Percentiles rank a stretch among this genome's conserved stretches.
These are phyloP conservation scores for Eidolon dupreanum DNA, from an alignment of 2,797 vertebrate genomes.

Conservation along the genomic window DNA sequence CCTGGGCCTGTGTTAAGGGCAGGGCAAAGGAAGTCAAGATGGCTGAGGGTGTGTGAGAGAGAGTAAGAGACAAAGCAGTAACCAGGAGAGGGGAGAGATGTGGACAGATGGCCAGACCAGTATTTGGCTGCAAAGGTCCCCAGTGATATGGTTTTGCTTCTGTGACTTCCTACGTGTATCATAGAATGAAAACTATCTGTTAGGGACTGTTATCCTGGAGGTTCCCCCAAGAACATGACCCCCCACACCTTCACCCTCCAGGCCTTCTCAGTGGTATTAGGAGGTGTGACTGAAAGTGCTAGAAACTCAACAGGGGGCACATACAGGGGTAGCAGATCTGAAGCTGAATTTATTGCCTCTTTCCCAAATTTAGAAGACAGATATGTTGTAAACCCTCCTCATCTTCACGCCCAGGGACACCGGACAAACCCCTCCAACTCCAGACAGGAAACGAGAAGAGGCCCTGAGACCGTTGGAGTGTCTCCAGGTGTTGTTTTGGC, in stretches of 20 bases:
- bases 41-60: background rate
- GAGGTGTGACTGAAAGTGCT: constrained; percentile 54
- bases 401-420: constrained; percentile 25
- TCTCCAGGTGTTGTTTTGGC: constrained; percentile 54
- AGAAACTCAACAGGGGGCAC: constrained; percentile 37
- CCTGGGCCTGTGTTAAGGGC: background rate
- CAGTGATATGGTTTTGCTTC: background rate
- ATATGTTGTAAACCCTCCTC: constrained; percentile 61
- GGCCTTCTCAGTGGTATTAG: background rate
- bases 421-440: constrained; percentile 22
- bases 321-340: constrained; percentile 57
- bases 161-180: background rate
- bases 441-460: constrained; percentile 63
- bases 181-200: constrained; percentile 30
- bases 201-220: constrained; percentile 36
- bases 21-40: background rate
- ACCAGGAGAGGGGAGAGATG: background rate
- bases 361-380: constrained; percentile 59
- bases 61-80: background rate
- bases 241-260: constrained; percentile 24
- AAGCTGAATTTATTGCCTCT: constrained; percentile 65
- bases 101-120: constrained; percentile 67
- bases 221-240: constrained; percentile 18
- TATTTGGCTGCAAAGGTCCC: constrained; percentile 22
- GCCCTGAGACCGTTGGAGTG: background rate